Evolutionary conservation across 2,797 vertebrate species (phyloP).

Genomic region (Rhabdophis nuchalis): DNA sequence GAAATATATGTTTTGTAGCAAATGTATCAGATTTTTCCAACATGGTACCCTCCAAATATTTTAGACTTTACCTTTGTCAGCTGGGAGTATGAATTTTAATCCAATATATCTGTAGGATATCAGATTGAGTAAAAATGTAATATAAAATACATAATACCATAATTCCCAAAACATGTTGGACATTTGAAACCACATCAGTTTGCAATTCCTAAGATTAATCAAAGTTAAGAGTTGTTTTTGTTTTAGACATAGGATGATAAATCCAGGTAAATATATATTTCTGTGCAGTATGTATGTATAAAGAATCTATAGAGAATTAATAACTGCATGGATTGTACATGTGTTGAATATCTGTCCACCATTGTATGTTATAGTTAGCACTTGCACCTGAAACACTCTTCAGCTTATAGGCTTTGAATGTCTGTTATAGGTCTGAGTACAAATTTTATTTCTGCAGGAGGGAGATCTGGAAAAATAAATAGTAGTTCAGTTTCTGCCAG

Average conservation of each 20-base stretch:
- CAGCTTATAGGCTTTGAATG: not conserved
- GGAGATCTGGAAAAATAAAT: not conserved
- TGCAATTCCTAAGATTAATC: not conserved
- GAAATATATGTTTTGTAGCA: not conserved
- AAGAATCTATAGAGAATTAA: not conserved
- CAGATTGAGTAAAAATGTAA: not conserved
- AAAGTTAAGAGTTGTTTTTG: not conserved
- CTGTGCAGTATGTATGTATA: not conserved
- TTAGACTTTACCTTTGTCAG: not conserved
- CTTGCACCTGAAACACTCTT: not conserved
- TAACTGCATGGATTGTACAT: not conserved
- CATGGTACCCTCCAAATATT: not conserved
- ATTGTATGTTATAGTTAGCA: not conserved
- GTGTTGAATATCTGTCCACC: not conserved
- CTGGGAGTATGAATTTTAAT: not conserved
- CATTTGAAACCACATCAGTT: not conserved
- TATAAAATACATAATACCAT: not conserved
- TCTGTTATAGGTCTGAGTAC: not conserved
- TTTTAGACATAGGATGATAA: not conserved
- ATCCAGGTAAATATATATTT: not conserved
- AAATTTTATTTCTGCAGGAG: not conserved
- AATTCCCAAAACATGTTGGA: not conserved
- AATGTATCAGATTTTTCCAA: not conserved
- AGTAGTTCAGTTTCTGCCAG: not conserved
- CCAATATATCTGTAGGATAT: not conserved